Base-by-base conservation (phyloP, 2,113 vertebrate genomes). In the Perca fluviatilis region DNA sequence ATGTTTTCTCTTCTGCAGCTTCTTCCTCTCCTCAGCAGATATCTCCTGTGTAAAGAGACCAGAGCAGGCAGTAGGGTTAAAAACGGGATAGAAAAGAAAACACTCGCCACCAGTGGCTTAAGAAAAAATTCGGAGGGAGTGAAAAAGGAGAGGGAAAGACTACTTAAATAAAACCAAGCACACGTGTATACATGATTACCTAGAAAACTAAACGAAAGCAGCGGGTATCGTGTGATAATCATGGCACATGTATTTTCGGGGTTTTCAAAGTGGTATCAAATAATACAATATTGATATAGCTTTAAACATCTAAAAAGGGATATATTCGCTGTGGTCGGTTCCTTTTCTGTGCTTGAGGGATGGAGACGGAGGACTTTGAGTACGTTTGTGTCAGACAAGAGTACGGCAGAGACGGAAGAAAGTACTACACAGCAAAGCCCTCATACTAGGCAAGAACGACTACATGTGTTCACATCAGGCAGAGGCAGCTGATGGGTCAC, bases 1-100 rank as follows among this genome's bases (percentile, higher is more conserved):
- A 83, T 98, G 95, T 91, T 97, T 98, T 87, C 98, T 96, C 92
- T 98, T 99, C 95, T 98, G 94, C 23, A 99, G 88, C 66, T 94
- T 96, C 87, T 98, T 98, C 87, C 94, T 97, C 91, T 99, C 97
- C 80, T 98, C 98, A 15, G 96, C 96, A 57, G 97, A 96, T 84
- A 97, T 94, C 86, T 96, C 96, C 96, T 96, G 93, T 60, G 13
- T 27, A 49, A 79, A 80, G 40, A 77, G 50, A 80, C 3, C 78
- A 83, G 33, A 87, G 1, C 50, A 57, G 70, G 33, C 46, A 65
- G 51, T 9, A 40, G 6, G 3, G 47, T 86, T 46, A 84, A 23
- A 2, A 60, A 21, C 18, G 0, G 2, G 7, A 15, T 0, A 15
- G 14, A 54, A 10, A 8, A 62, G 18, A 46, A 7, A 16, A 23